These are phyloP conservation scores for Drosophila malerkotliana DNA, from an alignment of 1,140 invertebrate species.

Conservation along the genomic window DNA sequence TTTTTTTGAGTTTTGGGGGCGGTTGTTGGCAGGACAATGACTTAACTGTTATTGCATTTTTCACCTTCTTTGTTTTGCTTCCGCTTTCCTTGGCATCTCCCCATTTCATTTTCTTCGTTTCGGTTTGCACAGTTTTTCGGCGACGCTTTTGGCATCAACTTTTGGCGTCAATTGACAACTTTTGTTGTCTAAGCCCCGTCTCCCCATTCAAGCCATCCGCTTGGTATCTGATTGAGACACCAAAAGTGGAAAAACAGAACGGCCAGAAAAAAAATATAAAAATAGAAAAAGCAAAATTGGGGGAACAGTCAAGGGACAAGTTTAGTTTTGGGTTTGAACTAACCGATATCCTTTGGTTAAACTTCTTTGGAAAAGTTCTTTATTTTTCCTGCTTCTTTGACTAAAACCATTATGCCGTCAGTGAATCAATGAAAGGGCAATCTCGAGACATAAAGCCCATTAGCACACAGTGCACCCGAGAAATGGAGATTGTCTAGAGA, in stretches of 20 bases:
- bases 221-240: conserved; percentile 78
- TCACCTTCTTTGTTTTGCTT: conserved; percentile 60
- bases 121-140: conserved; percentile 42
- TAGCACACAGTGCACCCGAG: conserved; percentile 44
- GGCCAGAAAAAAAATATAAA: conserved; percentile 26
- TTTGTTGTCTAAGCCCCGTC: conserved; percentile 53
- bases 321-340: conserved; percentile 19
- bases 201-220: conserved; percentile 34
- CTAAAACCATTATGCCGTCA: conserved; percentile 2
- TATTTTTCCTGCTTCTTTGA: background rate
- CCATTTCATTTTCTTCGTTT: conserved; percentile 27
- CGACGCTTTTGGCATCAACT: conserved; percentile 67
- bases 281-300: background rate
- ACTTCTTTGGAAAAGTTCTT: conserved; percentile 4
- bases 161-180: conserved; percentile 80
- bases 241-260: conserved; percentile 50
- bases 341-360: conserved; percentile 32
- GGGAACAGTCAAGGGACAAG: conserved; percentile 6
- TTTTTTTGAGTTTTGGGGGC: background rate
- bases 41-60: conserved; percentile 80
- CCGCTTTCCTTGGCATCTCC: conserved; percentile 12
- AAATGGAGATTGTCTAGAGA: conserved; percentile 60
- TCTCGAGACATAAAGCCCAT: conserved; percentile 25
- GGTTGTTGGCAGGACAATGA: conserved; percentile 56
- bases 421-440: conserved; percentile 10